Conservation (phyloP, 2,113 vertebrate genomes). For the Zapornia atra region DNA sequence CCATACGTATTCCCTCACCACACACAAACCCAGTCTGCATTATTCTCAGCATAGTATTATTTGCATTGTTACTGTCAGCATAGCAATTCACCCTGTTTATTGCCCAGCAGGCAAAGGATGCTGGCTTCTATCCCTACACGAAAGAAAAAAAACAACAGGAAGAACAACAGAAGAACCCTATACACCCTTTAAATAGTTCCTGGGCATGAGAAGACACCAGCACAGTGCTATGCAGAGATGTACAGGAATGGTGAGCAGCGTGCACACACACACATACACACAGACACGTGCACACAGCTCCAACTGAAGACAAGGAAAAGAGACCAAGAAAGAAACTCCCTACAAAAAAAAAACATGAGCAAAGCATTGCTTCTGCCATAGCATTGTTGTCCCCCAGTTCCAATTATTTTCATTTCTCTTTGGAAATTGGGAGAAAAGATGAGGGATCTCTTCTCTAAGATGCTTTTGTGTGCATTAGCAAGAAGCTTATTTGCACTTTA, state of each 20-base stretch:
- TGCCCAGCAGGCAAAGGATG: neutral
- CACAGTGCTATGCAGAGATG: neutral
- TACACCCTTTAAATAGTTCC: neutral
- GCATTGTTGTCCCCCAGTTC: neutral
- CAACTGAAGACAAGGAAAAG: neutral
- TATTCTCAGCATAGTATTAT: neutral
- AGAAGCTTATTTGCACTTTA: constrained; percentile 65
- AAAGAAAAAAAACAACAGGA: neutral
- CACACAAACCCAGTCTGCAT: neutral
- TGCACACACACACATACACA: neutral
- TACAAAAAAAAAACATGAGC: neutral
- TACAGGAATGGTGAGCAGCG: neutral
- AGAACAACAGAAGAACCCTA: neutral
- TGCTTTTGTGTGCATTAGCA: neutral
- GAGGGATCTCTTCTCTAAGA: constrained; percentile 1
- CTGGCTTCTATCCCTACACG: neutral
- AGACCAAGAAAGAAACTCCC: neutral
- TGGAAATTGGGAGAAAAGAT: neutral
- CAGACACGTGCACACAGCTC: neutral
- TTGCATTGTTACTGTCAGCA: neutral
- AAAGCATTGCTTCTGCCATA: neutral
- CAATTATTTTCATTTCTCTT: neutral
- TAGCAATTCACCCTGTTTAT: neutral
- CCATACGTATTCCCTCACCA: fast-evolving
- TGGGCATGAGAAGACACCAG: neutral